phyloP scores from a whole-genome alignment of 2,113 vertebrate genomes.

The Onychostruthus taczanowskii region DNA sequence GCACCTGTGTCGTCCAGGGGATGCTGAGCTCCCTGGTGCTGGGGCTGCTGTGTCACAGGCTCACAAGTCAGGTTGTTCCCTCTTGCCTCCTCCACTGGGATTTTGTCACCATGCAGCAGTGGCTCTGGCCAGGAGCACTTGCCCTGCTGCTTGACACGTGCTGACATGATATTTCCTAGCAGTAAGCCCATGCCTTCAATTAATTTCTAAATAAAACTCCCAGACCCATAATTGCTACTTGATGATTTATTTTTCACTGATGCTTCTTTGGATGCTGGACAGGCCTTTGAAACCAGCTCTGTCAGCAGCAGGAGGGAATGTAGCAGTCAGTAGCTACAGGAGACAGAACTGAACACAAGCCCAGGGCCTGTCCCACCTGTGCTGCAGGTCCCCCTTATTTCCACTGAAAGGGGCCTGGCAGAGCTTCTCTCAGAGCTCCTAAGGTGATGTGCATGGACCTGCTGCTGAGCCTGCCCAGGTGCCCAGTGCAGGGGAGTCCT shows the following conservation, averaged over 20 bases:
- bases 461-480: background rate
- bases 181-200: constrained; percentile 3
- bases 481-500: background rate
- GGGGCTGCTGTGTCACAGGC: background rate
- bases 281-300: background rate
- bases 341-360: background rate
- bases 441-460: accelerated
- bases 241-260: constrained; percentile 54
- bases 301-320: background rate
- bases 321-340: background rate
- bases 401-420: background rate
- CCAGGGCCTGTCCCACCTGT: background rate
- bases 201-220: constrained; percentile 57
- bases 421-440: background rate
- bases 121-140: background rate
- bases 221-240: background rate
- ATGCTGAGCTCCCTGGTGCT: background rate
- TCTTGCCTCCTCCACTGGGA: background rate
- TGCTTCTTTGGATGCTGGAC: background rate
- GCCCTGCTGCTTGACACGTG: background rate
- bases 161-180: constrained; percentile 27
- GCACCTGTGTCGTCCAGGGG: background rate
- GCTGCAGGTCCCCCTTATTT: background rate
- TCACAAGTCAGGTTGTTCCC: background rate
- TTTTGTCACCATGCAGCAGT: background rate